Conservation (phyloP, 1,140 invertebrate species). For the Piezodorus guildinii region DNA sequence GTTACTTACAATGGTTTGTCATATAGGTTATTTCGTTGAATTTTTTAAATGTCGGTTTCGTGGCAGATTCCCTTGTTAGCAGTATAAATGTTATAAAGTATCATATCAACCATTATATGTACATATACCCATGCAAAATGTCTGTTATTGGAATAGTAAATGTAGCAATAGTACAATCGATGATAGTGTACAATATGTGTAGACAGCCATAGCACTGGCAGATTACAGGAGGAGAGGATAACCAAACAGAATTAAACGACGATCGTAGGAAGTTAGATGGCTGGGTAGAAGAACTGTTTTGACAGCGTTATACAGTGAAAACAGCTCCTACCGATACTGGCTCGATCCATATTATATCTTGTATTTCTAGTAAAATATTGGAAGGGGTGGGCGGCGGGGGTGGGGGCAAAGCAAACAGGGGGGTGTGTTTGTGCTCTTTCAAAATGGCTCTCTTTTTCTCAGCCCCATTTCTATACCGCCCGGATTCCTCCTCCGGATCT, state of each 20-base stretch:
- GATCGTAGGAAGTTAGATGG: not conserved
- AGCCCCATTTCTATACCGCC: constrained; percentile 4
- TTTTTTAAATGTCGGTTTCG: too few species aligned
- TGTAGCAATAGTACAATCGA: too few species aligned
- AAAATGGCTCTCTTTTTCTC: constrained; percentile 3
- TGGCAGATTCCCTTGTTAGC: too few species aligned
- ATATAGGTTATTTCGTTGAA: too few species aligned
- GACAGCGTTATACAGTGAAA: constrained; percentile 17
- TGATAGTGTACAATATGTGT: too few species aligned
- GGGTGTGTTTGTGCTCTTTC: not conserved
- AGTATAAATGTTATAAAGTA: too few species aligned
- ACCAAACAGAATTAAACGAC: not conserved
- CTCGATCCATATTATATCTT: constrained; percentile 18
- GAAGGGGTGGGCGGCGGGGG: not conserved
- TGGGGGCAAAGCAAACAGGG: not conserved
- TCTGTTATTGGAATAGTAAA: too few species aligned
- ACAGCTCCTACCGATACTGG: constrained; percentile 14
- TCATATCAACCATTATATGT: too few species aligned
- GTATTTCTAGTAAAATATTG: constrained; percentile 22
- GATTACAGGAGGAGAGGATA: too few species aligned
- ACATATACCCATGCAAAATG: too few species aligned
- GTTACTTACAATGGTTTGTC: too few species aligned
- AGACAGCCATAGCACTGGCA: too few species aligned
- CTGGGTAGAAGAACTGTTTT: constrained; percentile 9
- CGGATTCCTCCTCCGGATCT: not conserved